Percentiles rank a stretch among this genome's conserved stretches.
These are phyloP conservation scores for Scolopax mira DNA, from an alignment of 2,113 vertebrate genomes.

Conservation along the genomic window DNA sequence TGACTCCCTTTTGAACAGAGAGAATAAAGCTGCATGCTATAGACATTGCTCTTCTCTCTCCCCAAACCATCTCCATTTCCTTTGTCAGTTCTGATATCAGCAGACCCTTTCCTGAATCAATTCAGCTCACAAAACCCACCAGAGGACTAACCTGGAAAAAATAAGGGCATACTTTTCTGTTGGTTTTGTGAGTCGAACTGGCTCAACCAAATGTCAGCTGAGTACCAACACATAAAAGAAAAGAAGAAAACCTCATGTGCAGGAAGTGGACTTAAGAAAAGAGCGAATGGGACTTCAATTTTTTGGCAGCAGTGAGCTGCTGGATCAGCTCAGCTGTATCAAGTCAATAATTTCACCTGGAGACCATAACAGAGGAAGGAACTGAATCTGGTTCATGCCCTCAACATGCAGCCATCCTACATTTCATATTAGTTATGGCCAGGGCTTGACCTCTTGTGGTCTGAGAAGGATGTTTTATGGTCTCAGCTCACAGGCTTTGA, in stretches of 20 bases:
- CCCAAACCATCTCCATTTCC: background rate
- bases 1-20: background rate
- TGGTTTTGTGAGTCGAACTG: background rate
- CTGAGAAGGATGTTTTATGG: background rate
- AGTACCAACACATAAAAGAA: background rate
- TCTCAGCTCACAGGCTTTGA: background rate
- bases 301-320: background rate
- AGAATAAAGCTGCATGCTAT: background rate
- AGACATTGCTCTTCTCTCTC: background rate
- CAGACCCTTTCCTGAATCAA: background rate
- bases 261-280: background rate
- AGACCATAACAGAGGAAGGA: background rate
- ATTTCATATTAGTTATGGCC: background rate
- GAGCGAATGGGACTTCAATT: background rate
- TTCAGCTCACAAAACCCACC: background rate
- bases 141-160: background rate
- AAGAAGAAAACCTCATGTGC: background rate
- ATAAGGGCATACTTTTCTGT: background rate
- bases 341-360: background rate
- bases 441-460: background rate
- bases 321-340: background rate
- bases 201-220: background rate
- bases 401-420: background rate
- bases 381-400: background rate
- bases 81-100: background rate